A percentile compares a stretch with the other conserved stretches of the same genome.
These are phyloP conservation scores for Pteronotus mesoamericanus DNA, from an alignment of 2,797 vertebrate species.

Conservation along the genomic window DNA sequence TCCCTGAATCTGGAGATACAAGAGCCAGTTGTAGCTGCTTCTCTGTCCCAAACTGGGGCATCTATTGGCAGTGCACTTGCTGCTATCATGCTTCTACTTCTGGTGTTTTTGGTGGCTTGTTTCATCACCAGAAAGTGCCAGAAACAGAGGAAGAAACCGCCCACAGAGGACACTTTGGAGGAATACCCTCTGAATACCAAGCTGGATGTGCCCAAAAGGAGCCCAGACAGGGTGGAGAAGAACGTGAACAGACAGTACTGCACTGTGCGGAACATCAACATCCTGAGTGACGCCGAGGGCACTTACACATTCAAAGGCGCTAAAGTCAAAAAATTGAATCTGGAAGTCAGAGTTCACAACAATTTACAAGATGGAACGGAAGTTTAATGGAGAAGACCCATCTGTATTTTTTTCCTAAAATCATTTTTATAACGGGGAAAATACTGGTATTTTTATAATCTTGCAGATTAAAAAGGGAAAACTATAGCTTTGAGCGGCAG, in stretches of 20 bases:
- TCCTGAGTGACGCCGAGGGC: constrained; percentile 83
- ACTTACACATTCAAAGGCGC: constrained; percentile 78
- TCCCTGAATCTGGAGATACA: constrained; percentile 88
- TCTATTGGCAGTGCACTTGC: constrained; percentile 91
- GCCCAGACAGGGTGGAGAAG: constrained; percentile 81
- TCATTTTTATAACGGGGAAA: constrained; percentile 85
- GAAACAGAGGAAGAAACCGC: constrained; percentile 77
- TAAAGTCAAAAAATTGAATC: constrained; percentile 91
- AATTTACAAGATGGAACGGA: constrained; percentile 95
- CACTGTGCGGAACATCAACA: constrained; percentile 89
- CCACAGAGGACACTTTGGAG: constrained; percentile 71
- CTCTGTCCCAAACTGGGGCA: constrained; percentile 87
- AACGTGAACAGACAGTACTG: constrained; percentile 88
- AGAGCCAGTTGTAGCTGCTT: constrained; percentile 84
- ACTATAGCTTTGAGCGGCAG: constrained; percentile 62
- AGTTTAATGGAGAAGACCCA: constrained; percentile 82
- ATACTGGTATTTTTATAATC: constrained; percentile 89
- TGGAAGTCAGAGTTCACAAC: constrained; percentile 94
- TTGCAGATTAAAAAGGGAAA: constrained; percentile 80
- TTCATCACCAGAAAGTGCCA: constrained; percentile 87
- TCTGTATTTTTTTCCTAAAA: constrained; percentile 66
- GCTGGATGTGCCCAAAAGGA: constrained; percentile 88
- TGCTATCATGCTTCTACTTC: constrained; percentile 85
- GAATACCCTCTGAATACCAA: constrained; percentile 94
- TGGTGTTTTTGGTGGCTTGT: constrained; percentile 87